A percentile compares a stretch with the other conserved stretches of the same genome.
These are phyloP conservation scores for Eumacrocentrus americanus DNA, from an alignment of 2,888 invertebrate species.

Conservation along the genomic window DNA sequence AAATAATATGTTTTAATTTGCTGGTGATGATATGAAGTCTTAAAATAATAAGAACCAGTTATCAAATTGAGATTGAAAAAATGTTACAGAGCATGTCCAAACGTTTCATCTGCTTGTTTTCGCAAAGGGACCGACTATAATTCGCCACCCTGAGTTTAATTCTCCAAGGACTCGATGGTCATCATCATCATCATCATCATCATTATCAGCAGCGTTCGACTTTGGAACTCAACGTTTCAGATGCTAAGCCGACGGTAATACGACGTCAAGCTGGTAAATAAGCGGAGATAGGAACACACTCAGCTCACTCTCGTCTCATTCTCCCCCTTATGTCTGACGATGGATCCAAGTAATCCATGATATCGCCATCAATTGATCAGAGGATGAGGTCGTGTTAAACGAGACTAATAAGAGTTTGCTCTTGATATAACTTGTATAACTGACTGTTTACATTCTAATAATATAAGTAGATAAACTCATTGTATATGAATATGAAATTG, in stretches of 20 bases:
- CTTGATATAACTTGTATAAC: no score
- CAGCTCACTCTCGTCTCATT: conserved; percentile 11
- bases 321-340: neutral
- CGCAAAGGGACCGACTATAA: conserved; percentile 9
- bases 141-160: neutral
- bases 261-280: conserved; percentile 48
- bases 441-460: no score
- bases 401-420: no score
- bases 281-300: conserved; percentile 34
- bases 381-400: no score
- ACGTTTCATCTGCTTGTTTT: conserved; percentile 12
- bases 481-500: no score
- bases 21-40: no score
- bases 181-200: neutral
- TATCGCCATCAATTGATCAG: neutral
- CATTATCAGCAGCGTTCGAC: conserved; percentile 2
- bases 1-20: no score
- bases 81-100: conserved; percentile 7
- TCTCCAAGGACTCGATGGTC: neutral
- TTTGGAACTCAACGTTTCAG: conserved; percentile 22
- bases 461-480: no score
- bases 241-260: conserved; percentile 49
- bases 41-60: conserved; percentile 1
- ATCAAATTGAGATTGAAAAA: neutral
- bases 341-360: no score